phyloP scores from a whole-genome alignment of 2,113 vertebrate species.

The Colius striatus region DNA sequence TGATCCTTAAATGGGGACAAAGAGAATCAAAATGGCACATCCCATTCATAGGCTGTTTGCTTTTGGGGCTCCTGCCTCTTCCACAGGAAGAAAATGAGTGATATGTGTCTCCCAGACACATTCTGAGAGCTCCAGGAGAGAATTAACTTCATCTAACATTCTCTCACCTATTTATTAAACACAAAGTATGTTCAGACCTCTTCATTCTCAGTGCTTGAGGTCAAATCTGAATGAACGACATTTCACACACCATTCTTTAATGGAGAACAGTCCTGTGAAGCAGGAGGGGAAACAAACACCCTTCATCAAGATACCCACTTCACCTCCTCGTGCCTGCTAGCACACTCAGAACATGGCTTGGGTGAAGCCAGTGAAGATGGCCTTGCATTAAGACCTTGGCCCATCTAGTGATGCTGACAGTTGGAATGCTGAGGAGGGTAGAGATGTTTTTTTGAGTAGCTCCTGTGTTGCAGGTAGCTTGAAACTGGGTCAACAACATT shows the following conservation, averaged over 20 bases:
- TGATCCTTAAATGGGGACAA: not conserved
- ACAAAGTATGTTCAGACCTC: not conserved
- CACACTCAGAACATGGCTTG: not conserved
- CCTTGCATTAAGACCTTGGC: not conserved
- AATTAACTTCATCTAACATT: not conserved
- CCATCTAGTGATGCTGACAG: not conserved
- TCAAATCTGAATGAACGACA: not conserved
- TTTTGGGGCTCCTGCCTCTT: not conserved
- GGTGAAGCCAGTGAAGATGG: not conserved
- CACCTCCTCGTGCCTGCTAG: not conserved
- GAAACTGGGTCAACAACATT: not conserved
- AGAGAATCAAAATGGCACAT: not conserved
- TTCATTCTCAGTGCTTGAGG: not conserved
- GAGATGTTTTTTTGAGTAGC: not conserved
- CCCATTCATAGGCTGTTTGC: not conserved
- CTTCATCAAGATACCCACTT: not conserved
- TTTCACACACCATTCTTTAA: not conserved
- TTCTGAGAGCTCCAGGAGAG: conserved; percentile 14
- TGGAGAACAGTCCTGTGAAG: not conserved
- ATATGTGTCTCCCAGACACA: not conserved
- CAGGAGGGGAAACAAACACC: not conserved
- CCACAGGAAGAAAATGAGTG: not conserved
- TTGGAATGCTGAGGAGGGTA: not conserved
- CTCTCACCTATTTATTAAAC: not conserved
- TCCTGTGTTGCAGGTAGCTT: not conserved